phyloP scores from a whole-genome alignment of 2,797 vertebrate species.

The Danio tinwini region DNA sequence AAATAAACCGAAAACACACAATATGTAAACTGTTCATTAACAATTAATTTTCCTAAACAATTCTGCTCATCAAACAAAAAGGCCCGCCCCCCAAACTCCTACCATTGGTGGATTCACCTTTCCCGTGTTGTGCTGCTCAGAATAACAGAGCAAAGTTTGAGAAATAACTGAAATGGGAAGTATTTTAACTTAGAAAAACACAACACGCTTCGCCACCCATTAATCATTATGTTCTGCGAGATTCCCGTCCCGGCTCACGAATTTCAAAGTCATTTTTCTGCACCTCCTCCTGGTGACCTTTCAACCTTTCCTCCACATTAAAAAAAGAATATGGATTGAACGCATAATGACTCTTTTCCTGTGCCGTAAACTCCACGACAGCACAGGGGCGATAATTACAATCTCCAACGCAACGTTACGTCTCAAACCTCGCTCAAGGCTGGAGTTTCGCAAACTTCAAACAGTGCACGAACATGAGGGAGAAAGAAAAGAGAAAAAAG shows the following conservation, averaged over 20 bases:
- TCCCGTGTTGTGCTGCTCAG: background rate
- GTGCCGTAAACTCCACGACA: slow-evolving; percentile 59
- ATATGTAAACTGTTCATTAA: too few relatives aligned
- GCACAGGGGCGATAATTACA: slow-evolving; percentile 55
- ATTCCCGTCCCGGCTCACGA: slow-evolving; percentile 29
- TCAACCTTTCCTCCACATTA: slow-evolving; percentile 34
- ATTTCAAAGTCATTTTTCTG: slow-evolving; percentile 50
- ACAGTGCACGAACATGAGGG: slow-evolving; percentile 49
- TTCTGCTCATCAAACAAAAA: background rate
- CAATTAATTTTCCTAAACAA: background rate
- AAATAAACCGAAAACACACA: too few relatives aligned
- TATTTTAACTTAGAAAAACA: slow-evolving; percentile 21
- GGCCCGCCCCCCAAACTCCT: background rate
- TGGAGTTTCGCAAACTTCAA: slow-evolving; percentile 49
- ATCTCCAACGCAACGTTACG: slow-evolving; percentile 42
- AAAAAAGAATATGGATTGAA: slow-evolving; percentile 55
- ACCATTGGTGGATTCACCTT: background rate
- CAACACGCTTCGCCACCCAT: background rate
- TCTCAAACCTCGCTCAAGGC: slow-evolving; percentile 1
- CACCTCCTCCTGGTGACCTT: slow-evolving; percentile 50
- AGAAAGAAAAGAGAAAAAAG: slow-evolving; percentile 16
- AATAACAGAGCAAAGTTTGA: background rate
- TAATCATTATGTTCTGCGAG: background rate
- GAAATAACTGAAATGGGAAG: background rate
- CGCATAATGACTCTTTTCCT: slow-evolving; percentile 61